A percentile compares a stretch with the other conserved stretches of the same genome.
Conservation (phyloP, 2,113 vertebrate genomes). For the Rhynchopsitta pachyrhyncha region DNA sequence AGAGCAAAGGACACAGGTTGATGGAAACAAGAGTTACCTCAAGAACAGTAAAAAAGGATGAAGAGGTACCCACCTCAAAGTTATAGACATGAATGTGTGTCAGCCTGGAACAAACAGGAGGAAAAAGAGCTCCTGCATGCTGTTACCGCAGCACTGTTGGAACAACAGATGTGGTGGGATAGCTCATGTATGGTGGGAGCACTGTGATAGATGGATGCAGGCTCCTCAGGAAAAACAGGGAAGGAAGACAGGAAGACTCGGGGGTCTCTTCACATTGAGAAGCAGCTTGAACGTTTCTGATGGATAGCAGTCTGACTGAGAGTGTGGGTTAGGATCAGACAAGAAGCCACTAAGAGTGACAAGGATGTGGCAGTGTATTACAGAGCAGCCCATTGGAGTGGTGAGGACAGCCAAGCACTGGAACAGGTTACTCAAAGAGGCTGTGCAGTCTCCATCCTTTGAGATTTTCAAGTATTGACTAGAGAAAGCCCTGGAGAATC, state of each 20-base stretch:
- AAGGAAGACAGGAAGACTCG: neutral
- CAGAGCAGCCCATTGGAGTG: neutral
- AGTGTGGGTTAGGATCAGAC: neutral
- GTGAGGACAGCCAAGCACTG: neutral
- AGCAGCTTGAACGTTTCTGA: neutral
- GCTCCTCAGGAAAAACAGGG: neutral
- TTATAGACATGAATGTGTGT: neutral
- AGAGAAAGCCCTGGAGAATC: neutral
- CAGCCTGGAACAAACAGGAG: neutral
- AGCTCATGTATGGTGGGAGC: neutral
- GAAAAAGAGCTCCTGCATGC: neutral
- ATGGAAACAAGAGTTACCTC: neutral
- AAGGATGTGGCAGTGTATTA: neutral
- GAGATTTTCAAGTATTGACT: neutral
- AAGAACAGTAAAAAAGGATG: neutral
- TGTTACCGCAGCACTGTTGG: neutral
- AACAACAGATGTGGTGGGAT: neutral
- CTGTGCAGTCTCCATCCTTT: neutral
- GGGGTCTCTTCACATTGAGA: neutral
- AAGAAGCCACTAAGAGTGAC: neutral
- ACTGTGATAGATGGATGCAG: neutral
- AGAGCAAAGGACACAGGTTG: neutral
- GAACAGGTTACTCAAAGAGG: neutral
- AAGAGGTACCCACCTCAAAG: neutral
- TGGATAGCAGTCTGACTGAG: neutral